Evolutionary conservation across 2,888 invertebrate species (phyloP).

Genomic region (Salticus scenicus): DNA sequence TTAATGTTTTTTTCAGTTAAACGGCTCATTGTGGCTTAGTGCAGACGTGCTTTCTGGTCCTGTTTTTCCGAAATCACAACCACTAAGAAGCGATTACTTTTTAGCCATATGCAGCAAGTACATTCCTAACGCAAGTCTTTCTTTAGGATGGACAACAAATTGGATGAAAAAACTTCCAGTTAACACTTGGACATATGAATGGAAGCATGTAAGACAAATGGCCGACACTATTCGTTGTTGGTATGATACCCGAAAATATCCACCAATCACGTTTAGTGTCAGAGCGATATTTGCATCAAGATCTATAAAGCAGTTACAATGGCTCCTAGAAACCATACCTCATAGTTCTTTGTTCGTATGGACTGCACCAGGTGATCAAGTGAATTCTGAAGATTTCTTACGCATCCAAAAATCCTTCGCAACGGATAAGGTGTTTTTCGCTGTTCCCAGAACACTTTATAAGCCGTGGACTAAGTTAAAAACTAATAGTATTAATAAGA

Average conservation of each 20-base stretch:
- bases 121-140: slow-evolving; percentile 82
- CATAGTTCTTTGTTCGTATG: slow-evolving; percentile 86
- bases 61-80: slow-evolving; percentile 79
- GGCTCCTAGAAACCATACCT: slow-evolving; percentile 79
- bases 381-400: slow-evolving; percentile 82
- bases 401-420: slow-evolving; percentile 78
- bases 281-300: slow-evolving; percentile 83
- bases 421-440: slow-evolving; percentile 82
- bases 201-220: slow-evolving; percentile 82
- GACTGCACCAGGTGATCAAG: slow-evolving; percentile 82
- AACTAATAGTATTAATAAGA: not conserved
- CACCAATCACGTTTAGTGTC: slow-evolving; percentile 87
- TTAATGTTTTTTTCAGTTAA: slow-evolving; percentile 79
- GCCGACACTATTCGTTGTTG: slow-evolving; percentile 76
- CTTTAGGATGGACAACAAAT: slow-evolving; percentile 89
- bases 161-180: slow-evolving; percentile 79
- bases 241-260: slow-evolving; percentile 77
- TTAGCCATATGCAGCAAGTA: slow-evolving; percentile 79
- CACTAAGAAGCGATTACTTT: slow-evolving; percentile 82
- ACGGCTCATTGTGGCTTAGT: slow-evolving; percentile 88
- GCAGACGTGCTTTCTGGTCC: slow-evolving; percentile 90
- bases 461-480: not conserved
- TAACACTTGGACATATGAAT: slow-evolving; percentile 73
- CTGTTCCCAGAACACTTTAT: slow-evolving; percentile 80
- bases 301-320: slow-evolving; percentile 80